Evolutionary conservation across 2,113 vertebrate genomes (phyloP).

Genomic region (Saccopteryx leptura): DNA sequence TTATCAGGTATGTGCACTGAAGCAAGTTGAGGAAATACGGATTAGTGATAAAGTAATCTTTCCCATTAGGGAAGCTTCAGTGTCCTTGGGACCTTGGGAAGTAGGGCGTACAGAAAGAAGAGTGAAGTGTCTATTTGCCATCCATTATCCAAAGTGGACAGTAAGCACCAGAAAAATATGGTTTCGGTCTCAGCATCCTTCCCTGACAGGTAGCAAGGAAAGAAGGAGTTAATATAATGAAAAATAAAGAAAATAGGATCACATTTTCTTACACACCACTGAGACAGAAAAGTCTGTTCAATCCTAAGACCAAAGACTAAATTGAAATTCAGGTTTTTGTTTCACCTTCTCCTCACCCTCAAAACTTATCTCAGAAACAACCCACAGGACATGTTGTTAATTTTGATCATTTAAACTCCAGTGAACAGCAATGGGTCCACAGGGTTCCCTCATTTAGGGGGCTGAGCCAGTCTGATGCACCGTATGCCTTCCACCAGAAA

Average conservation of each 20-base stretch:
- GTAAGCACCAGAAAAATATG: not conserved
- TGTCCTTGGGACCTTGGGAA: not conserved
- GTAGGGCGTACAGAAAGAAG: not conserved
- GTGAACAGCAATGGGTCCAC: not conserved
- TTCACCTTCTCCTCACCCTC: too few relatives aligned
- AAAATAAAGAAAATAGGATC: not conserved
- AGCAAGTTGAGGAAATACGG: constrained; percentile 12
- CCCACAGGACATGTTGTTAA: not conserved
- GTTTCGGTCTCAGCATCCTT: not conserved
- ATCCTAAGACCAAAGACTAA: not conserved
- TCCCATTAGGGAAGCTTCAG: not conserved
- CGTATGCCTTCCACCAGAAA: not conserved
- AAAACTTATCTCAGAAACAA: not conserved
- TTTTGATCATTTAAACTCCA: not conserved
- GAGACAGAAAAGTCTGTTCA: not conserved
- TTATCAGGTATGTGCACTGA: constrained; percentile 31
- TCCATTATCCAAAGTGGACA: not conserved
- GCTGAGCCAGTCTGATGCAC: not conserved
- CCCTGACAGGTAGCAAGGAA: not conserved
- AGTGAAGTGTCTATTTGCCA: not conserved
- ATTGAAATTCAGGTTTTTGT: not conserved
- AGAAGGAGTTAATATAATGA: not conserved
- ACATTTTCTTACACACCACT: not conserved
- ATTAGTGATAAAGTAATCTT: constrained; percentile 48
- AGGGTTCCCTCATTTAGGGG: not conserved